A percentile compares a stretch with the other conserved stretches of the same genome.
These are phyloP conservation scores for Chaetorhynchus papuensis DNA, from an alignment of 2,113 vertebrate genomes.

Conservation along the genomic window DNA sequence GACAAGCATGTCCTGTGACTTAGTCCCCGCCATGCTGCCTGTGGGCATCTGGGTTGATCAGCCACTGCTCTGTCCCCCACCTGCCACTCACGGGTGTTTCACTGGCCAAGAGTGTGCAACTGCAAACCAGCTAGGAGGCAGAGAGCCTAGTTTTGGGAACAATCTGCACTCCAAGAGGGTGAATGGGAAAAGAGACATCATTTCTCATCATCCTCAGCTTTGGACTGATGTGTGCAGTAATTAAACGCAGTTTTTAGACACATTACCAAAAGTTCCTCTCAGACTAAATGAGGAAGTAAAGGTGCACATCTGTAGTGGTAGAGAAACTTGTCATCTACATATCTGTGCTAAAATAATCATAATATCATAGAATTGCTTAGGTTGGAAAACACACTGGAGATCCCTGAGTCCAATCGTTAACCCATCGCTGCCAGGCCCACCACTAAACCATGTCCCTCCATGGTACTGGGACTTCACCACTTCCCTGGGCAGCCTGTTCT, in stretches of 20 bases:
- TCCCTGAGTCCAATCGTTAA: rapidly evolving
- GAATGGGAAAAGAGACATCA: not conserved
- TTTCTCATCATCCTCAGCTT: not conserved
- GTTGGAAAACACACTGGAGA: not conserved
- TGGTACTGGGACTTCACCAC: not conserved
- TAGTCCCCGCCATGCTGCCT: not conserved
- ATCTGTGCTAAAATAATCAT: not conserved
- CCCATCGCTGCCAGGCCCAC: not conserved
- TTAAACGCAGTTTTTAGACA: not conserved
- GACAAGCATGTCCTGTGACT: not conserved
- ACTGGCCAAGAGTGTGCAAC: not conserved
- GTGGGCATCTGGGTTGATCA: too few relatives aligned
- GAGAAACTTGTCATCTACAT: not conserved
- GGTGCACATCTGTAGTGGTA: not conserved
- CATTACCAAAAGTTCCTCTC: not conserved
- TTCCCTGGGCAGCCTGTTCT: not conserved
- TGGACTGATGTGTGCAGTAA: not conserved
- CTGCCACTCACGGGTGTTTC: not conserved
- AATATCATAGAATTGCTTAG: not conserved
- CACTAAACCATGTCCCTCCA: not conserved
- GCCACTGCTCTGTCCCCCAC: rapidly evolving
- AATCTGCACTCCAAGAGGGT: not conserved
- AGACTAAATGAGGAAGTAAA: not conserved
- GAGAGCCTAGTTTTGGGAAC: not conserved
- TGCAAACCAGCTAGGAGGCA: not conserved